Evolutionary conservation across 2,113 vertebrate genomes (phyloP).

Genomic region (Rhipidura dahli): DNA sequence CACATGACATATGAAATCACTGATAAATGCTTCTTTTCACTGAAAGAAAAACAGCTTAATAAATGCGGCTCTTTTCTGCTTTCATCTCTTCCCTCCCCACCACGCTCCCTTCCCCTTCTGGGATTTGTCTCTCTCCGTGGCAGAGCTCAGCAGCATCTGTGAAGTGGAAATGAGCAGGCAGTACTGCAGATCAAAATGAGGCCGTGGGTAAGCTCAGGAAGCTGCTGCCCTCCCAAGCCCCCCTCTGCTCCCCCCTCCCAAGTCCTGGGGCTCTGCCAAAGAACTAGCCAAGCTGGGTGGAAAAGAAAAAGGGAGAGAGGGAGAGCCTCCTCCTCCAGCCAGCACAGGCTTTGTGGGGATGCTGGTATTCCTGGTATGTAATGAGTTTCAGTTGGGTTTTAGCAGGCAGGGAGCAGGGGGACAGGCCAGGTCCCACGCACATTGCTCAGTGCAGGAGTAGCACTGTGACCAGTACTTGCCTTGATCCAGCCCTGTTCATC

Average conservation of each 20-base stretch:
- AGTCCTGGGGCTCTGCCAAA: conserved; percentile 84
- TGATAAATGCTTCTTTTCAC: conserved; percentile 78
- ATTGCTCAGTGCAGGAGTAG: conserved; percentile 6
- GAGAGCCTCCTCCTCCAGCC: background rate
- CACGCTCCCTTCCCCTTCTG: conserved; percentile 54
- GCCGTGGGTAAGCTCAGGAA: conserved; percentile 76
- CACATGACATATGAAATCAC: conserved; percentile 88
- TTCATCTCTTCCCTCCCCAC: conserved; percentile 63
- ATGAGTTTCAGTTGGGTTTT: conserved; percentile 38
- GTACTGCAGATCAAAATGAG: conserved; percentile 81
- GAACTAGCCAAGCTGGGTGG: conserved; percentile 49
- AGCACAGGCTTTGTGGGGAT: conserved; percentile 58
- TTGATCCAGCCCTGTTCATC: too few relatives aligned
- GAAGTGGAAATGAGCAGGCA: conserved; percentile 81
- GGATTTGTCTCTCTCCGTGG: conserved; percentile 72
- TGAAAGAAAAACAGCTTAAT: conserved; percentile 80
- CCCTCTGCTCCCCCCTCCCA: conserved; percentile 1
- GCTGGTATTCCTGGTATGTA: conserved; percentile 55
- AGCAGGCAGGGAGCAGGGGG: conserved; percentile 34
- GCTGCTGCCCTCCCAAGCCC: conserved; percentile 58
- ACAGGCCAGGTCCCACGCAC: conserved; percentile 10
- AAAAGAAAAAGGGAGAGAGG: conserved; percentile 43
- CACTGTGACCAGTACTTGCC: conserved; percentile 3
- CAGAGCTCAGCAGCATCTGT: conserved; percentile 72
- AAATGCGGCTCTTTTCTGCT: conserved; percentile 68